A percentile compares a stretch with the other conserved stretches of the same genome.
phyloP scores from a whole-genome alignment of 2,113 vertebrate genomes.

The Scomber scombrus region DNA sequence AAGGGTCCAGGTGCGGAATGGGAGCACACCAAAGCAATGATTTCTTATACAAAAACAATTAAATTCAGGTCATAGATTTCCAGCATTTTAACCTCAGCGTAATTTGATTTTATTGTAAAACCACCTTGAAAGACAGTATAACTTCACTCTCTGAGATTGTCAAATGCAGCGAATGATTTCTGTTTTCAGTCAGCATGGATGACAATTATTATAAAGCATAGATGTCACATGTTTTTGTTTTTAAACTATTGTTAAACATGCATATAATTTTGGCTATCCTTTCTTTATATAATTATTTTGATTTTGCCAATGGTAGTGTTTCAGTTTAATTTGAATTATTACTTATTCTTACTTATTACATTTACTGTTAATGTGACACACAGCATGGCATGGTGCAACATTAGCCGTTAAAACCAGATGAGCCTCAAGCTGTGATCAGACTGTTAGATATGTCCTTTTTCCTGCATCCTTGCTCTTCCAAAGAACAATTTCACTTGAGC shows the following conservation, averaged over 20 bases:
- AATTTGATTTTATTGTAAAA: slow-evolving; percentile 14
- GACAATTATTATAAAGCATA: too few species aligned
- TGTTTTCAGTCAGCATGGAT: not conserved
- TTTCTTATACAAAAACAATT: slow-evolving; percentile 12
- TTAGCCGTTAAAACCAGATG: not conserved
- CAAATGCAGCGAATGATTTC: not conserved
- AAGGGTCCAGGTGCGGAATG: slow-evolving; percentile 16
- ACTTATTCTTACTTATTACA: too few species aligned
- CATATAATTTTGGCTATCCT: too few species aligned
- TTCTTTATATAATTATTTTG: too few species aligned
- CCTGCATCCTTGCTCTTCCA: not conserved
- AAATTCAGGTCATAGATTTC: slow-evolving; percentile 15
- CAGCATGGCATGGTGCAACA: not conserved
- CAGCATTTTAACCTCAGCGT: slow-evolving; percentile 1
- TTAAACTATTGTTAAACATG: too few species aligned
- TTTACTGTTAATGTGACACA: too few species aligned
- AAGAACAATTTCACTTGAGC: slow-evolving; percentile 21
- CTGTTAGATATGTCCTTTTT: not conserved
- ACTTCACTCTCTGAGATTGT: not conserved
- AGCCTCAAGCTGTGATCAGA: not conserved
- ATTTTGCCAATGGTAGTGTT: too few species aligned
- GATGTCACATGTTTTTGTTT: too few species aligned
- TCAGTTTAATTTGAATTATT: too few species aligned
- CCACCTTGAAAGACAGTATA: not conserved
- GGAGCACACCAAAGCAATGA: not conserved